These are phyloP conservation scores for Microctonus aethiopoides DNA, from an alignment of 2,888 invertebrate species.

Conservation along the genomic window DNA sequence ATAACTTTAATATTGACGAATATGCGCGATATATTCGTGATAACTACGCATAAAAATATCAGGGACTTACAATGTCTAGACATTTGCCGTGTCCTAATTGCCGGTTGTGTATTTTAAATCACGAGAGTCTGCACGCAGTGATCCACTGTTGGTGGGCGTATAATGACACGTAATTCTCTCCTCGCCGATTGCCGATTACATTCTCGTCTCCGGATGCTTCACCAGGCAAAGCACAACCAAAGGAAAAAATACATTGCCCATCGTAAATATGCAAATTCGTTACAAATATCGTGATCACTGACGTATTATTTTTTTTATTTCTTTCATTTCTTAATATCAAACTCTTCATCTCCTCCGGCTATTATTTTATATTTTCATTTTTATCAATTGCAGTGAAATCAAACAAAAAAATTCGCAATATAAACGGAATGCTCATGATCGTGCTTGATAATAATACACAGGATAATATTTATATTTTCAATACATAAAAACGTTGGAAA, in stretches of 20 bases:
- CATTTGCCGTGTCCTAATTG: slow-evolving; percentile 32
- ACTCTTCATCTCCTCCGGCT: background rate
- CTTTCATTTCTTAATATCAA: slow-evolving; percentile 13
- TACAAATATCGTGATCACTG: slow-evolving; percentile 29
- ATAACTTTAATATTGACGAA: background rate
- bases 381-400: background rate
- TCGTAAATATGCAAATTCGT: slow-evolving; percentile 25
- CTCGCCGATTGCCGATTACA: slow-evolving; percentile 29
- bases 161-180: slow-evolving; percentile 35
- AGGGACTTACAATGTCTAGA: slow-evolving; percentile 27
- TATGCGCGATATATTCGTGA: slow-evolving; percentile 10
- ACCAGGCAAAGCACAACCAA: background rate
- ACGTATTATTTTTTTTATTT: background rate
- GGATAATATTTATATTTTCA: background rate
- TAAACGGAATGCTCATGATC: too few species aligned
- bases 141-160: slow-evolving; percentile 32
- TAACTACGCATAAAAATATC: slow-evolving; percentile 6
- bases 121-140: slow-evolving; percentile 27
- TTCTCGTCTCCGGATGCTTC: slow-evolving; percentile 13
- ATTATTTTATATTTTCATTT: background rate
- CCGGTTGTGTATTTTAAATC: slow-evolving; percentile 34
- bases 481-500: background rate
- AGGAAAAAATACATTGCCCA: background rate
- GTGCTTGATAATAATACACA: background rate
- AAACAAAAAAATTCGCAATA: too few species aligned